Evolutionary conservation across 1,140 invertebrate genomes (phyloP), one percentile per base, ranked within the genome.

Genomic region (Saccostrea glomerata): DNA sequence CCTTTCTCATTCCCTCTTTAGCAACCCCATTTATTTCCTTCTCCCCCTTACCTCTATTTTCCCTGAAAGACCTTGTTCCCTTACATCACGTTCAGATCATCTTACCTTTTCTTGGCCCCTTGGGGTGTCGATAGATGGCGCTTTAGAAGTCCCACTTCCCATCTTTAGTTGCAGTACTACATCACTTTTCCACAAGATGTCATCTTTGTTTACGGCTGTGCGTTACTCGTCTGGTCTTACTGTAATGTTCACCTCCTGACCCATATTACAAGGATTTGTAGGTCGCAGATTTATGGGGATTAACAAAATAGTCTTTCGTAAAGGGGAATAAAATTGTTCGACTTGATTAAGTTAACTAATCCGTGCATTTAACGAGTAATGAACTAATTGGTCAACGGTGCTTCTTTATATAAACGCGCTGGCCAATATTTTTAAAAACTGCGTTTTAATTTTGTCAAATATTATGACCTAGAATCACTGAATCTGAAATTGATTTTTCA

Each of bases 81-180:
- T 47, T 47, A 47, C 47, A 47, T 47, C 47, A 47, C 47, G 47
- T 17, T 63, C 70, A 30, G 0, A 15, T 2, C 23, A 2, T 30
- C 70, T 77, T 77, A 77, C 70, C 70, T 77, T 77, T 7, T 77
- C 70, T 13, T 77, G 30, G 13, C 70, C 15, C 30, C 25, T 30
- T 9, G 70, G 25, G 11, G 70, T 77, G 70, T 77, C 70, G 25
- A 30, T 36, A 30, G 70, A 15, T 36, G 25, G 7, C 70, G 25
- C 70, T 77, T 77, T 77, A 77, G 70, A 77, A 30, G 23, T 36
- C 25, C 70, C 70, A 30, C 23, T 30, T 17, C 70, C 70, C 70
- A 77, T 77, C 25, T 15, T 30, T 17, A 12, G 25, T 36, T 11
- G 15, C 25, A 23, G 30, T 13, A 15, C 2, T 36, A 15, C 58